These are phyloP conservation scores for Ictalurus punctatus DNA, from an alignment of 2,113 vertebrate genomes.

Conservation along the genomic window DNA sequence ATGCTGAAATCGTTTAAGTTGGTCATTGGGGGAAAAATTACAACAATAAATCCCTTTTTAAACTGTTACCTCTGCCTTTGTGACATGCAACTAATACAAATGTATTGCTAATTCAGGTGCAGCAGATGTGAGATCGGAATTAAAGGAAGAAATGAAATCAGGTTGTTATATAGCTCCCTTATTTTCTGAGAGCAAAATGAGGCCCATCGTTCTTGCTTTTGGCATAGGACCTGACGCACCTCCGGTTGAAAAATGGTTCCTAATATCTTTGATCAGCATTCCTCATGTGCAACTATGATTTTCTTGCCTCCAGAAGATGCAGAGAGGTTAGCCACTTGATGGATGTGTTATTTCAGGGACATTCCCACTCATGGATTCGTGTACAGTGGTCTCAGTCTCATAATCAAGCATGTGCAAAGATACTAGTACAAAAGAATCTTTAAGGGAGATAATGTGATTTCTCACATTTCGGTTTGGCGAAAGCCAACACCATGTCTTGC, in stretches of 20 bases:
- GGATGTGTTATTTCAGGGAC: not conserved
- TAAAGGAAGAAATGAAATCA: slow-evolving; percentile 42
- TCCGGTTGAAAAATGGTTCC: slow-evolving; percentile 19
- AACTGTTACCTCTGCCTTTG: not conserved
- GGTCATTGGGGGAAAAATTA: not conserved
- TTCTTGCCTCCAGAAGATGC: not conserved
- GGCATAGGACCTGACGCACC: not conserved
- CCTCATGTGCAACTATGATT: not conserved
- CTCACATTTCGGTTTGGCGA: not conserved
- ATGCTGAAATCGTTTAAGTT: not conserved
- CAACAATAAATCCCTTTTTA: slow-evolving; percentile 6
- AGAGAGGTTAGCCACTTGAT: not conserved
- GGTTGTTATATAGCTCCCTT: not conserved
- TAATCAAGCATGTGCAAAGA: not conserved
- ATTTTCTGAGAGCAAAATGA: slow-evolving; percentile 27
- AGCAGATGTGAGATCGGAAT: slow-evolving; percentile 32
- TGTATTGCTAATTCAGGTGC: slow-evolving; percentile 40
- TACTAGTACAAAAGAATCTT: not conserved
- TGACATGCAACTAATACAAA: slow-evolving; percentile 14
- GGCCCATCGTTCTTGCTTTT: slow-evolving; percentile 33
- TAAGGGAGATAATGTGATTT: not conserved
- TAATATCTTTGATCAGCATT: slow-evolving; percentile 37
- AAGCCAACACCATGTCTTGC: slow-evolving; percentile 21
- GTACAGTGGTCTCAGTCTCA: not conserved
- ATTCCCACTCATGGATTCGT: slow-evolving; percentile 3